Evolutionary conservation across 2,797 vertebrate species (phyloP), one percentile per base, ranked within the genome.

Genomic region (Craterocephalus amniculus): DNA sequence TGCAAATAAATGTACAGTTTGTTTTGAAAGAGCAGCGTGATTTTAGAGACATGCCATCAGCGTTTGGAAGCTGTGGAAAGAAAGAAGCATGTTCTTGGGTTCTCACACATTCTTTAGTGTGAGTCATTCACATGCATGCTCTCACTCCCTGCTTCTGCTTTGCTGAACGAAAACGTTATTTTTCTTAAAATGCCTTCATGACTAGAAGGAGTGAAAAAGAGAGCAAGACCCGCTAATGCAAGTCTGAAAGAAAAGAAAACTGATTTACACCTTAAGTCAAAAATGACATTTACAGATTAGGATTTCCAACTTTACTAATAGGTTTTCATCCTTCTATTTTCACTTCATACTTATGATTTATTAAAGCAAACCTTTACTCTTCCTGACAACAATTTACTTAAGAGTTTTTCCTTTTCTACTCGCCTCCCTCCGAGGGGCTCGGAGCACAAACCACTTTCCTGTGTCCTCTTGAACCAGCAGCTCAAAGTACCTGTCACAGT

Each of bases 401-500:
- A 40, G 72, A 65, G 58, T 69, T 84, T 43, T 86, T 76, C 78
- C 67, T 84, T 78, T 63, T 75, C 59, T 57, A 6, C 35, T 0
- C 49, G 62, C 43, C 55, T 70, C 58, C 59, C 54, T 22, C 43
- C 43, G 9, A 38, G 52, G 66, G 59, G 62, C 67, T 83, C 45
- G 71, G 74, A 82, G 72, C 78, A 79, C 67, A 76, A 79, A 77
- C 79, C 74, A 80, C 87, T 88, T 86, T 82, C 75, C 86, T 64
- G 74, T 85, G 85, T 91, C 89, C 89, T 90, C 88, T 88, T 88
- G 86, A 91, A 90, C 83, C 83, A 81, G 75, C 85, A 63, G 87
- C 86, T 87, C 72, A 84, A 87, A 89, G 89, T 88, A 90, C 85
- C 89, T 88, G 86, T 91, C 89, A 86, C 88, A 86, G 63, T 92